Percentiles rank a stretch among this genome's conserved stretches.
Evolutionary conservation across 2,113 vertebrate genomes (phyloP).

Genomic region (Alectura lathami): DNA sequence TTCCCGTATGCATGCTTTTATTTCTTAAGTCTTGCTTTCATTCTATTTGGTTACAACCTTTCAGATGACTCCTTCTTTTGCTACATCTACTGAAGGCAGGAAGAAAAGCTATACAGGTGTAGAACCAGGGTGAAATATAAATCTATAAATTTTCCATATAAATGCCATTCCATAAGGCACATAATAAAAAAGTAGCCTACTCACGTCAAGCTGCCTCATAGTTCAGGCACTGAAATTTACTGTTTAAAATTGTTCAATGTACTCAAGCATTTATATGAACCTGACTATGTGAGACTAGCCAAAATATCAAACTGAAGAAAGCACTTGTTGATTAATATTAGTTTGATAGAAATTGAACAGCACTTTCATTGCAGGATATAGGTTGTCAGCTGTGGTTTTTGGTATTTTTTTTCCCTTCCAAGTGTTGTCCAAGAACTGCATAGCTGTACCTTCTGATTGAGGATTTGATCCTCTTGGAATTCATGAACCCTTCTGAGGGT

Average conservation of each 20-base stretch:
- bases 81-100: background rate
- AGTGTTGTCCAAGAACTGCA: background rate
- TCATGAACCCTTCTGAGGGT: background rate
- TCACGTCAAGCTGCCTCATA: background rate
- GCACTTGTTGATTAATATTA: slow-evolving; percentile 9
- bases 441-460: background rate
- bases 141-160: slow-evolving; percentile 1
- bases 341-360: background rate
- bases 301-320: slow-evolving; percentile 21
- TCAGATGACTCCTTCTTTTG: background rate
- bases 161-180: background rate
- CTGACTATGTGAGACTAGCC: background rate
- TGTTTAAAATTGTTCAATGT: slow-evolving; percentile 5
- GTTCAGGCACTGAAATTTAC: background rate
- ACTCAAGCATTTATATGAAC: background rate
- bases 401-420: background rate
- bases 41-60: background rate
- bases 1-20: background rate
- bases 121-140: background rate
- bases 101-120: background rate
- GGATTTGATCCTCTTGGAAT: slow-evolving; percentile 14
- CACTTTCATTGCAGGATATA: background rate
- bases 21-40: background rate
- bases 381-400: background rate
- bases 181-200: background rate